These are phyloP conservation scores for Channa argus DNA, from an alignment of 2,113 vertebrate genomes.

Conservation along the genomic window DNA sequence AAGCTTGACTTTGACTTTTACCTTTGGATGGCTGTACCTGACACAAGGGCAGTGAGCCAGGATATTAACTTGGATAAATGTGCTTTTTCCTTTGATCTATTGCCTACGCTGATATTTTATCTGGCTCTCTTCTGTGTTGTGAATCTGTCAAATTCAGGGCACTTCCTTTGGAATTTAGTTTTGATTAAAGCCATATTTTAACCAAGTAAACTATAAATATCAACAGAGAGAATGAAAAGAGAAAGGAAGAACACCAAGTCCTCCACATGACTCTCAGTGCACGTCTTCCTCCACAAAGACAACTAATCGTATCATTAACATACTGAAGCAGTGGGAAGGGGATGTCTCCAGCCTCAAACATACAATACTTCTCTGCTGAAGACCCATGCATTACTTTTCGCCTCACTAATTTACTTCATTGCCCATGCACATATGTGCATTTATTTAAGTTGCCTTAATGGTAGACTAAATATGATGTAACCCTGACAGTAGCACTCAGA, in stretches of 20 bases:
- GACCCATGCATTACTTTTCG: constrained; percentile 14
- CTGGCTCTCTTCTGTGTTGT: constrained; percentile 57
- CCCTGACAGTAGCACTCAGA: neutral
- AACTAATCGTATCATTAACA: constrained; percentile 74
- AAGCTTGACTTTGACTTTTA: constrained; percentile 72
- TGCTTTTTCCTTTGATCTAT: constrained; percentile 63
- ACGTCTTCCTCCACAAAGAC: constrained; percentile 48
- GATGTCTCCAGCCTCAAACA: constrained; percentile 14
- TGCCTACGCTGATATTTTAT: constrained; percentile 40
- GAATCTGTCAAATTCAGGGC: constrained; percentile 64
- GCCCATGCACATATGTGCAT: neutral
- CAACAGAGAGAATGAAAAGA: constrained; percentile 6
- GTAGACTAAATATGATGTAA: neutral
- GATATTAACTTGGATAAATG: constrained; percentile 69
- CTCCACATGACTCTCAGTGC: constrained; percentile 52
- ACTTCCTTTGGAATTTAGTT: constrained; percentile 54
- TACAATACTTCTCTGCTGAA: constrained; percentile 11
- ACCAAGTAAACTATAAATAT: constrained; percentile 62
- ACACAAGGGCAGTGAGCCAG: constrained; percentile 65
- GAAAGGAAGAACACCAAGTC: constrained; percentile 29
- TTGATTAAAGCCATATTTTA: constrained; percentile 63
- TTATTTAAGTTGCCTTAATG: neutral
- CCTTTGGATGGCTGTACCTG: constrained; percentile 64
- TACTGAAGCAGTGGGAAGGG: constrained; percentile 33
- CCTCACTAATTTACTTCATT: constrained; percentile 13